Base-by-base conservation (phyloP, 2,888 invertebrate species). In the Hermaeophaga mercurialis region DNA sequence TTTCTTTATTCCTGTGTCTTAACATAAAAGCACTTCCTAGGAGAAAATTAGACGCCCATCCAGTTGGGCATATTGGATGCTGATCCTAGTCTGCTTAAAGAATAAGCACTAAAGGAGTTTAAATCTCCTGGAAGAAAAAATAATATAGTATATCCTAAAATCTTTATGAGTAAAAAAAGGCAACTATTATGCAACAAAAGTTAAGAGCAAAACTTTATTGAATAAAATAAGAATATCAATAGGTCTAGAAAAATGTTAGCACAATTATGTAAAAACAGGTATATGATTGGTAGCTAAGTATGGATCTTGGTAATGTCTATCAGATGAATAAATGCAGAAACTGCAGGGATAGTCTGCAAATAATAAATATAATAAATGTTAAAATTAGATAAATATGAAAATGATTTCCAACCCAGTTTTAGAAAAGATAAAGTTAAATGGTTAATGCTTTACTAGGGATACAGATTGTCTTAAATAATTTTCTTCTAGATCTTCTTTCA, bases 291-390 rank as follows among this genome's bases (percentile, higher is more conserved):
- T 41, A 11, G 19, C 31, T 7, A 50, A 18, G 15, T 50, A 50
- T 0, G 55, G 49, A 44, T 69, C 69, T 45, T 61, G 52, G 44
- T 73, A 70, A 61, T 73, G 74, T 54, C 68, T 63, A 53, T 75
- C 75, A 18, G 72, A 70, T 67, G 75, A 70, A 68, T 71, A 74
- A 45, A 73, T 67, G 61, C 74, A 77, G 70, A 73, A 70, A 59
- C 67, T 70, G 66, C 76, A 76, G 46, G 73, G 73, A 63, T 70
- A 66, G 44, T 72, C 75, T 75, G 65, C 58, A 68, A 70, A 65
- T 55, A 58, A 62, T 70, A 68, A 70, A 66, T 63, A 63, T 58
- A 52, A 26, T 22, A 22, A 31, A 31, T 31, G 31, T 39, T 38
- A 43, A 56, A 39, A 46, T 50, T 12, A 33, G 14, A 8, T 7